Evolutionary conservation across 2,113 vertebrate species (phyloP).

Genomic region (Rattus norvegicus): GRCr8 NC_086023.1:103723001-103723500

Average conservation of each 20-base stretch:
- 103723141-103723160: conserved; percentile 79
- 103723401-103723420: conserved; percentile 88
- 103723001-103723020: conserved; percentile 53
- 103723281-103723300: conserved; percentile 84
- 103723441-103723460: conserved; percentile 86
- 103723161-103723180: conserved; percentile 88
- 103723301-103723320: conserved; percentile 86
- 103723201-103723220: conserved; percentile 55
- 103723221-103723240: conserved; percentile 89
- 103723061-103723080: background rate
- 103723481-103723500: conserved; percentile 68
- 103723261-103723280: conserved; percentile 86
- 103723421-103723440: conserved; percentile 90
- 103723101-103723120: conserved; percentile 65
- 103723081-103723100: background rate
- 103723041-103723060: conserved; percentile 35
- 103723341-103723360: conserved; percentile 92
- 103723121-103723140: background rate
- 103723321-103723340: conserved; percentile 90
- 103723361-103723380: conserved; percentile 89
- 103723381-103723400: conserved; percentile 88
- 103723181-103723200: conserved; percentile 76
- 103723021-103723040: conserved; percentile 52
- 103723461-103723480: conserved; percentile 74
- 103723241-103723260: conserved; percentile 88